Percentiles rank a stretch among this genome's conserved stretches.
Evolutionary conservation across 2,888 invertebrate genomes (phyloP).

Genomic region (Leptopilina myrica): DNA sequence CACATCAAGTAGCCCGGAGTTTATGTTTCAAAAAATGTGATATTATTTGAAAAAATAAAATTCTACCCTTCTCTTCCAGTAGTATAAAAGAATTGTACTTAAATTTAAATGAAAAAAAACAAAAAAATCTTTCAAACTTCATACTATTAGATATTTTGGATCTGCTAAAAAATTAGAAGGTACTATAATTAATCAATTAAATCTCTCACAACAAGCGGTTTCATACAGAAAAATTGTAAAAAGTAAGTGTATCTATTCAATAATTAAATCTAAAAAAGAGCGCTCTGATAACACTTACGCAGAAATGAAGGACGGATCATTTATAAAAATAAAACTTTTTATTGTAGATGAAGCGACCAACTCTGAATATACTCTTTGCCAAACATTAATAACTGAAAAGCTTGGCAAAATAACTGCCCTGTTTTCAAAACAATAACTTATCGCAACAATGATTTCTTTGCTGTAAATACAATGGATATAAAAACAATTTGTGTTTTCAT

Average conservation of each 20-base stretch:
- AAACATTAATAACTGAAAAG: background rate
- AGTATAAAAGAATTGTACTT: background rate
- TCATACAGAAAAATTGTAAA: slow-evolving; percentile 16
- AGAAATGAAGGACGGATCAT: background rate
- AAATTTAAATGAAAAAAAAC: background rate
- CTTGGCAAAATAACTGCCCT: background rate
- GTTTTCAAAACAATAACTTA: background rate
- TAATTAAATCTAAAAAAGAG: background rate
- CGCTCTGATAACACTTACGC: slow-evolving; percentile 21
- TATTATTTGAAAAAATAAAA: background rate
- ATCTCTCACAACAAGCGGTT: background rate
- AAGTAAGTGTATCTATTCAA: slow-evolving; percentile 24
- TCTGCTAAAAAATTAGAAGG: background rate
- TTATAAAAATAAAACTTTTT: slow-evolving; percentile 11
- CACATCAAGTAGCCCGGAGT: slow-evolving; percentile 28
- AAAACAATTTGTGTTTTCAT: background rate
- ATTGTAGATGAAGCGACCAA: background rate
- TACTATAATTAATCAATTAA: background rate
- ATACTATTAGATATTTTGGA: slow-evolving; percentile 12
- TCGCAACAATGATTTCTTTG: background rate
- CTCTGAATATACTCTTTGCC: background rate
- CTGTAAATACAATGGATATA: background rate
- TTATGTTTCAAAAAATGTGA: slow-evolving; percentile 32
- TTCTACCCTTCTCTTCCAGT: background rate
- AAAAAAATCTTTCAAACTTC: background rate